phyloP scores from a whole-genome alignment of 2,797 vertebrate genomes.

The Streptopelia turtur region DNA sequence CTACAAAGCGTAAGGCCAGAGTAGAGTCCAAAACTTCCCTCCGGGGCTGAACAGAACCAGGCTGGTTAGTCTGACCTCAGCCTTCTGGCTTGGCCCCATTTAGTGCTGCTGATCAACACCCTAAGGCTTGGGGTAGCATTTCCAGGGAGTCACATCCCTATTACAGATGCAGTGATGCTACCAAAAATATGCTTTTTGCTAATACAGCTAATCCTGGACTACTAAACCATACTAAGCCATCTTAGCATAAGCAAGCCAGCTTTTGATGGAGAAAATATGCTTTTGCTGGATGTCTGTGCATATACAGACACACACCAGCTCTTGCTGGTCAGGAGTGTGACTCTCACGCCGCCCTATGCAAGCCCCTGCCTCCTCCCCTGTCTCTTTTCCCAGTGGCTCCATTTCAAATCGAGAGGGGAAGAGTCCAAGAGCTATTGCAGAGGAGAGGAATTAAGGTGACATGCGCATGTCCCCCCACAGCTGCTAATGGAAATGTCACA shows the following conservation, averaged over 20 bases:
- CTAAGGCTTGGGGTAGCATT: neutral
- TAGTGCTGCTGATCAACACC: neutral
- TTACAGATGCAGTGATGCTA: neutral
- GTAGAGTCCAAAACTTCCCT: neutral
- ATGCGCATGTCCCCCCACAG: neutral
- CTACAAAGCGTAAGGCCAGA: neutral
- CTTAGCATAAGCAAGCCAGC: constrained; percentile 24
- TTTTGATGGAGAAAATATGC: constrained; percentile 6
- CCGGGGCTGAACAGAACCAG: neutral
- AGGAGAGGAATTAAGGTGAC: neutral
- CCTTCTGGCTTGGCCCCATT: neutral
- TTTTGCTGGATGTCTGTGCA: neutral
- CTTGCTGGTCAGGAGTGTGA: neutral
- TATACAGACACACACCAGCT: neutral
- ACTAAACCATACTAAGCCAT: constrained; percentile 43
- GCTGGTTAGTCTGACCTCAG: neutral
- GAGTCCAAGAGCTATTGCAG: neutral
- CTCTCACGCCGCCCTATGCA: neutral
- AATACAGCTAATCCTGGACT: constrained; percentile 36
- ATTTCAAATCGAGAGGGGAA: neutral
- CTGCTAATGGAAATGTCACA: constrained; percentile 47
- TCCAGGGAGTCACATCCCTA: neutral
- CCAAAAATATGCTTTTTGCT: constrained; percentile 15
- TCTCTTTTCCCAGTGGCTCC: neutral
- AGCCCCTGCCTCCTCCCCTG: neutral